Evolutionary conservation across 2,113 vertebrate species (phyloP).

Genomic region (Chroicocephalus ridibundus): DNA sequence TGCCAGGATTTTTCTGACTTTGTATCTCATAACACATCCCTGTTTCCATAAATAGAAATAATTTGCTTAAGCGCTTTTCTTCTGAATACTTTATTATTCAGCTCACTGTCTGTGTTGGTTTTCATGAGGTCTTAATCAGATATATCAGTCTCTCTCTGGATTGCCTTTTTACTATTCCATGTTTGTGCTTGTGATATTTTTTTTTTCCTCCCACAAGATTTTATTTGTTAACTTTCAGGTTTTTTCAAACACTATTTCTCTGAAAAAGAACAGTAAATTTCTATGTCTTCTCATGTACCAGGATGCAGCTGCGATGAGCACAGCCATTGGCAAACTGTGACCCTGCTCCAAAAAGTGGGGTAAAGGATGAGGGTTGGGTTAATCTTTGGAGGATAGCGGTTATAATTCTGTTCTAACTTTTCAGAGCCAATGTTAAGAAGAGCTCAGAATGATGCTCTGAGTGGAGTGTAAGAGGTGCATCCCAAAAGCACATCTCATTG

Average conservation of each 20-base stretch:
- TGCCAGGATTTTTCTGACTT: slow-evolving; percentile 47
- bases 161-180: slow-evolving; percentile 30
- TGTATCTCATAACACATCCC: not conserved
- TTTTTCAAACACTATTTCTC: not conserved
- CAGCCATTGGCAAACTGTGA: not conserved
- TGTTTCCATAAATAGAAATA: slow-evolving; percentile 53
- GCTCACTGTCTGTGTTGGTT: slow-evolving; percentile 40
- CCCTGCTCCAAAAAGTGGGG: not conserved
- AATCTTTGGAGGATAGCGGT: not conserved
- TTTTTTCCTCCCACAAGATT: not conserved
- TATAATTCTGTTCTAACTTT: not conserved
- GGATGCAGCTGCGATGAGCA: not conserved
- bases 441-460: not conserved
- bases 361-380: not conserved
- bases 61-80: slow-evolving; percentile 28
- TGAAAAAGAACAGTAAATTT: not conserved
- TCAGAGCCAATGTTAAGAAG: not conserved
- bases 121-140: slow-evolving; percentile 62
- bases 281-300: not conserved
- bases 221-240: not conserved
- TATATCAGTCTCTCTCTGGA: slow-evolving; percentile 28
- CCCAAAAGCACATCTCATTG: not conserved
- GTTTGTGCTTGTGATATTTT: not conserved
- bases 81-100: slow-evolving; percentile 54
- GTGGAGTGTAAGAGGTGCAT: not conserved